phyloP scores from a whole-genome alignment of 2,888 invertebrate species.

The Noctua comes region DNA sequence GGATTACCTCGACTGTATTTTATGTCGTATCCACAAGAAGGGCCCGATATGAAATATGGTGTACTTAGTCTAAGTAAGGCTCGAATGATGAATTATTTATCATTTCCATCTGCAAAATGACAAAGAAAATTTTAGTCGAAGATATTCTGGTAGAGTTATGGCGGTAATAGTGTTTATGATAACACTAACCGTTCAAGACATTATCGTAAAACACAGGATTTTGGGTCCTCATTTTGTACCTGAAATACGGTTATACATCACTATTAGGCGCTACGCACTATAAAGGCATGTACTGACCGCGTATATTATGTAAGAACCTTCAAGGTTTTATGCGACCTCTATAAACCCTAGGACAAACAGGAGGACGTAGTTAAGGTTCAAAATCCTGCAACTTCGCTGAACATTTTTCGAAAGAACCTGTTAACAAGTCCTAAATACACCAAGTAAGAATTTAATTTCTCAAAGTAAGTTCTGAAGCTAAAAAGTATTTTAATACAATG shows the following conservation, averaged over 20 bases:
- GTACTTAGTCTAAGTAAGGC: conserved; percentile 88
- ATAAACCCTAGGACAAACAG: conserved; percentile 34
- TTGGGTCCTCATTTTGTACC: conserved; percentile 59
- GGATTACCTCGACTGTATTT: conserved; percentile 88
- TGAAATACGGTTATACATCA: conserved; percentile 53
- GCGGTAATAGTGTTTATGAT: conserved; percentile 70
- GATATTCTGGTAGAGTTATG: conserved; percentile 72
- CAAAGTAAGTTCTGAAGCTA: conserved; percentile 11
- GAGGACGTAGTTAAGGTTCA: background rate
- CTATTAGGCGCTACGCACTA: conserved; percentile 25
- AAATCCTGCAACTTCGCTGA: background rate
- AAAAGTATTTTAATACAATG: conserved; percentile 19
- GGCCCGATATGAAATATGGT: conserved; percentile 87
- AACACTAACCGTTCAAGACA: conserved; percentile 59
- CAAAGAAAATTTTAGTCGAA: conserved; percentile 77
- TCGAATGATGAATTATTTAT: conserved; percentile 88
- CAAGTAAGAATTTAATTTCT: conserved; percentile 28
- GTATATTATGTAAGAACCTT: conserved; percentile 29
- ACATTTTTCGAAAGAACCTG: conserved; percentile 11
- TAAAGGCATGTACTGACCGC: conserved; percentile 32
- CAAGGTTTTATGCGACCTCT: conserved; percentile 25
- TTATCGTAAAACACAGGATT: conserved; percentile 65
- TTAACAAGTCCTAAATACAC: conserved; percentile 5
- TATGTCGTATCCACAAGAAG: conserved; percentile 87
- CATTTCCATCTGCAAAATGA: conserved; percentile 81